Base-by-base conservation (phyloP, 2,888 invertebrate species). In the Synanthedon myopaeformis region DNA sequence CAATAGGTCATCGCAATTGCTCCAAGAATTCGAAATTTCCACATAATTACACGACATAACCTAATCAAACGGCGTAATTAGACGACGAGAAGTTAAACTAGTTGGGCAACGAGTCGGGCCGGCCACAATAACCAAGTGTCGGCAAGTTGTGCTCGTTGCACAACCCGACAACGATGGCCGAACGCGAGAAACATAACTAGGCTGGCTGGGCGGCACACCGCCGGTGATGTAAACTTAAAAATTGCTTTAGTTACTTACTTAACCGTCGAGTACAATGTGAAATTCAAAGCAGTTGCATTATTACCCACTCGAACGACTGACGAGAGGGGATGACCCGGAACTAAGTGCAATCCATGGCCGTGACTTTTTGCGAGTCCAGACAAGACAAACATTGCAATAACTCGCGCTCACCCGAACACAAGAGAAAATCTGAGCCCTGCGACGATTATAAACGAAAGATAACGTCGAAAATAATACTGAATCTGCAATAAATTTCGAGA, bases 231-330 rank as follows among this genome's bases (percentile, higher is more conserved):
- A 87, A 87, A 86, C 82, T 79, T 79, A 82, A 86, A 86, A 87
- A 87, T 84, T 86, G 84, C 83, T 81, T 83, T 84, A 83, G 70
- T 83, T 82, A 83, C 82, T 82, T 83, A 84, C 83, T 83, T 83
- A 83, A 82, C 81, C 74, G 63, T 72, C 66, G 67, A 73, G 69
- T 74, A 75, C 73, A 75, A 81, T 82, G 82, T 81, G 81, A 79
- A 84, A 83, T 77, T 79, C 65, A 70, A 72, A 73, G 72, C 45
- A 17, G 49, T 79, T 79, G 73, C 75, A 79, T 70, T 23, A 23
- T 23, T 71, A 72, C 63, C 64, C 73, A 73, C 74, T 63, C 55
- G 35, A 35, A 35, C 10, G 35, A 35, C 35, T 6, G 35, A 10
- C 35, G 49, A 52, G 74, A 61, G 72, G 76, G 78, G 78, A 69